Evolutionary conservation across 2,888 invertebrate genomes (phyloP).

Genomic region (Coenonympha glycerion): DNA sequence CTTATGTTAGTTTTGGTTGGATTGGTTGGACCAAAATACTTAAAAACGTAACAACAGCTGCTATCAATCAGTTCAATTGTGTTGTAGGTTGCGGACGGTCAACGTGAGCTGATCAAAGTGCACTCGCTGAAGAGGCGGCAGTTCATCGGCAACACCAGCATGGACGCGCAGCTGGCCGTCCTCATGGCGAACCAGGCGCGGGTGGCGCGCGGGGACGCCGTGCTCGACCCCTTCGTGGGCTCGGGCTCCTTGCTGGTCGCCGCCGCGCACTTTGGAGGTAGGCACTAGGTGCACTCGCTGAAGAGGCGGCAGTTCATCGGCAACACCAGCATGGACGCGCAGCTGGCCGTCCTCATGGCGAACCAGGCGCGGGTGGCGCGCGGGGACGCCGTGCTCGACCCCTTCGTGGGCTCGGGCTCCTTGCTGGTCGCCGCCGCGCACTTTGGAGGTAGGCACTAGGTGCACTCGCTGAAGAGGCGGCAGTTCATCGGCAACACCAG

Average conservation of each 20-base stretch:
- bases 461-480: slow-evolving; percentile 89
- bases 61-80: too few relatives aligned
- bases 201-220: slow-evolving; percentile 81
- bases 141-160: slow-evolving; percentile 98
- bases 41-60: too few relatives aligned
- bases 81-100: slow-evolving; percentile 86
- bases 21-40: background rate
- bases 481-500: slow-evolving; percentile 99
- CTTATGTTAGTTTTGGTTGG: background rate
- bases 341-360: slow-evolving; percentile 94
- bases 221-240: slow-evolving; percentile 97
- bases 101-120: slow-evolving; percentile 85
- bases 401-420: slow-evolving; percentile 94
- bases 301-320: slow-evolving; percentile 96
- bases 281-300: slow-evolving; percentile 82
- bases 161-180: slow-evolving; percentile 96
- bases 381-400: slow-evolving; percentile 90
- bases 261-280: slow-evolving; percentile 90
- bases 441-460: slow-evolving; percentile 83
- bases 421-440: slow-evolving; percentile 91
- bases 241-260: slow-evolving; percentile 89
- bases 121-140: slow-evolving; percentile 91
- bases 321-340: slow-evolving; percentile 99
- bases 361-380: slow-evolving; percentile 88
- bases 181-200: slow-evolving; percentile 97